A percentile compares a stretch with the other conserved stretches of the same genome.
These are phyloP conservation scores for Acomys russatus DNA, from an alignment of 2,797 vertebrate genomes.

Conservation along the genomic window DNA sequence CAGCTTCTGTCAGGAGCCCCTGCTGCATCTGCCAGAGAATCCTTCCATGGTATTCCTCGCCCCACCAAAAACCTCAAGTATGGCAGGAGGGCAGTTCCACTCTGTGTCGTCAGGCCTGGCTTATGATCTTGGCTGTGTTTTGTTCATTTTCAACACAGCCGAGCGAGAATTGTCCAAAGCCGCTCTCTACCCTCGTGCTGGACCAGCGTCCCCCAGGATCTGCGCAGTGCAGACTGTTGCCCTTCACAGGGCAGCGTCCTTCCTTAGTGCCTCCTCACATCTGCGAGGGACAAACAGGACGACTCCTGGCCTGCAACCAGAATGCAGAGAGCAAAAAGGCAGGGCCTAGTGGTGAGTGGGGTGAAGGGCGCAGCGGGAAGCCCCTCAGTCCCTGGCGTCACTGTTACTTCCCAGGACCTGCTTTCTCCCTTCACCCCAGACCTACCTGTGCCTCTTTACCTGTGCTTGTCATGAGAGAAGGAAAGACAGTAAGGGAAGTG, in stretches of 20 bases:
- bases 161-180: neutral
- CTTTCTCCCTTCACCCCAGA: neutral
- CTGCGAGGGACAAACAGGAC: neutral
- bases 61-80: fast-evolving
- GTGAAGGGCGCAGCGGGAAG: neutral
- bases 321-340: neutral
- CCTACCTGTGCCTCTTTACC: neutral
- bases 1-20: neutral
- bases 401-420: neutral
- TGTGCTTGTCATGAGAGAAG: neutral
- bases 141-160: neutral
- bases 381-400: neutral
- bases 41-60: too few relatives aligned
- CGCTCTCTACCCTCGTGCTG: neutral
- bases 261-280: neutral
- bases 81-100: neutral
- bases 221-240: neutral
- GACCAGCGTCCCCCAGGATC: neutral
- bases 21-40: neutral
- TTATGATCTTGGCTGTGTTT: neutral
- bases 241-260: fast-evolving
- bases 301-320: fast-evolving
- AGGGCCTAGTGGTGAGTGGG: neutral
- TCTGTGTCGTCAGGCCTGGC: neutral
- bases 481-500: neutral